Evolutionary conservation across 2,888 invertebrate genomes (phyloP).

Genomic region (Agelastica alni): DNA sequence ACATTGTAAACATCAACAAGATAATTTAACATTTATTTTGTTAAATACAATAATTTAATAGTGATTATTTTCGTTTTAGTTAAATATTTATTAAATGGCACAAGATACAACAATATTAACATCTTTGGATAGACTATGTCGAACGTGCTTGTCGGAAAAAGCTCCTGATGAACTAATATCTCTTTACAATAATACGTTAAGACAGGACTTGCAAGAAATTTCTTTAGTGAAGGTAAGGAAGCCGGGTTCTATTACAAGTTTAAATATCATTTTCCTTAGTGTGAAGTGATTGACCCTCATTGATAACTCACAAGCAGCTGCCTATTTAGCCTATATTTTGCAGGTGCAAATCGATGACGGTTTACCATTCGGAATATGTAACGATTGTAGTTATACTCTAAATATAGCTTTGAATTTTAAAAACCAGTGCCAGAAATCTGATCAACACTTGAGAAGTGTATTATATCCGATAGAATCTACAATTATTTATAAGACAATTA

Average conservation of each 20-base stretch:
- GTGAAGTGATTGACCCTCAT: too few species aligned
- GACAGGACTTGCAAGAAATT: conserved; percentile 39
- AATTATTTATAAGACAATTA: conserved; percentile 33
- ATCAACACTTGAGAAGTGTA: conserved; percentile 41
- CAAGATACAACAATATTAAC: conserved; percentile 31
- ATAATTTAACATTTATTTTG: too few species aligned
- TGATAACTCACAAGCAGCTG: too few species aligned
- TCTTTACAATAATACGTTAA: conserved; percentile 44
- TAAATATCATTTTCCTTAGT: too few species aligned
- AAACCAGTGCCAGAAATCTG: conserved; percentile 47
- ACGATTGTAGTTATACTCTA: conserved; percentile 45
- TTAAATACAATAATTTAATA: too few species aligned
- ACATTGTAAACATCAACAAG: too few species aligned
- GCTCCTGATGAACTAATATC: conserved; percentile 43
- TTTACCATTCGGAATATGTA: conserved; percentile 49
- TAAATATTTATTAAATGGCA: conserved; percentile 15
- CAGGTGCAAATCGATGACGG: conserved; percentile 47
- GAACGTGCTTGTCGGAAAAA: conserved; percentile 50
- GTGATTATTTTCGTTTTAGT: too few species aligned
- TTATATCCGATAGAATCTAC: conserved; percentile 24
- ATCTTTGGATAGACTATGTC: conserved; percentile 47
- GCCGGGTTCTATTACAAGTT: too few species aligned
- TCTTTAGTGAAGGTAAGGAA: conserved; percentile 44
- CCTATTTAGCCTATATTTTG: too few species aligned
- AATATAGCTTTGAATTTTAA: conserved; percentile 48